Conservation (phyloP, 1,140 invertebrate genomes). For the Octopus sinensis region DNA sequence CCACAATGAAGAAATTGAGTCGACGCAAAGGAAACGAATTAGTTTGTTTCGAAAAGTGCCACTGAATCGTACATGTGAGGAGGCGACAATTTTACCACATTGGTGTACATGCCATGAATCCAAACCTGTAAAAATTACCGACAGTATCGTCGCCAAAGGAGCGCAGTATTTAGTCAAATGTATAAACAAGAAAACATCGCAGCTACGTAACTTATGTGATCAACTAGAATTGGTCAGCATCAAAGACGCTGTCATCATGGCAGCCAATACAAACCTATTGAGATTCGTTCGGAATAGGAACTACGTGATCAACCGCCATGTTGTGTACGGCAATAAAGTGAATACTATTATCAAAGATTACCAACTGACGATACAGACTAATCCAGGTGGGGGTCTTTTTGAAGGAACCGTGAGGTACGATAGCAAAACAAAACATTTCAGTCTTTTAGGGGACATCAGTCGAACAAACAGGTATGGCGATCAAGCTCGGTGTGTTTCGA, state of each 20-base stretch:
- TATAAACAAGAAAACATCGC: neutral
- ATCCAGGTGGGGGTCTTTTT: constrained; percentile 48
- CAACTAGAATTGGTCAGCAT: constrained; percentile 24
- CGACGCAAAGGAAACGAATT: constrained; percentile 43
- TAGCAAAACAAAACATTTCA: constrained; percentile 24
- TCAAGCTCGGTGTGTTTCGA: constrained; percentile 43
- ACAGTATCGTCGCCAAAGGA: neutral
- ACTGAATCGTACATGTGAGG: constrained; percentile 50
- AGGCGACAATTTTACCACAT: constrained; percentile 55
- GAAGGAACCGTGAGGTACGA: constrained; percentile 47
- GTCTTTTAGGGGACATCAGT: constrained; percentile 48
- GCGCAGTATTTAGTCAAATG: neutral
- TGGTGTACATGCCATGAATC: constrained; percentile 55
- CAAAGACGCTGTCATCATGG: constrained; percentile 22
- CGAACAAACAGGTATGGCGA: constrained; percentile 50
- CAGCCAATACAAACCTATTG: constrained; percentile 33
- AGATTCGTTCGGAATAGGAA: constrained; percentile 36
- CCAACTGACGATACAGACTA: constrained; percentile 46
- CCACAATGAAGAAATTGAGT: constrained; percentile 22
- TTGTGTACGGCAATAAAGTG: constrained; percentile 29
- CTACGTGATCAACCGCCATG: constrained; percentile 34
- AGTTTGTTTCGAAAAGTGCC: constrained; percentile 57
- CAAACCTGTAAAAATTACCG: neutral
- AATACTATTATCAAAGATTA: constrained; percentile 37
- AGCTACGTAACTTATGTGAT: constrained; percentile 38